Evolutionary conservation across 1,140 invertebrate genomes (phyloP).

Genomic region (Drosophila littoralis): DNA sequence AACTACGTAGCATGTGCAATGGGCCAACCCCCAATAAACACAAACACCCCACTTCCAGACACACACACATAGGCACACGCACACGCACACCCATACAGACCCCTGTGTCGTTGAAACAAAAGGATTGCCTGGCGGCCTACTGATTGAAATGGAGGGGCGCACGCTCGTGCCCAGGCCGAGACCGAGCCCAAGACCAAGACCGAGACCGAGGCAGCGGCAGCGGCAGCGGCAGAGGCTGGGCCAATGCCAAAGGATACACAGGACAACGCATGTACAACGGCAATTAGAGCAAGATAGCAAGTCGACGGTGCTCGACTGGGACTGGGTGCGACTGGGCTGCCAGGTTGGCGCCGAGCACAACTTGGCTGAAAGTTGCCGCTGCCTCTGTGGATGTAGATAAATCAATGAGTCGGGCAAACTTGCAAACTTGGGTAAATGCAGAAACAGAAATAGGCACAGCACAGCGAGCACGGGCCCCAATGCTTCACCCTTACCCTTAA

Average conservation of each 20-base stretch:
- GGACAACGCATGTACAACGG: slow-evolving; percentile 46
- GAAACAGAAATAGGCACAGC: not conserved
- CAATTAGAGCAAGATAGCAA: slow-evolving; percentile 73
- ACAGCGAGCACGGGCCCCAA: no score
- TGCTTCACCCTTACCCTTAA: no score
- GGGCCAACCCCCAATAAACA: slow-evolving; percentile 30
- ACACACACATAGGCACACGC: not conserved
- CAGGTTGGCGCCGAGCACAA: not conserved
- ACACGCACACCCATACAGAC: not conserved
- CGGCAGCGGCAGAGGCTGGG: not conserved
- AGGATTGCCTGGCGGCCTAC: slow-evolving; percentile 42
- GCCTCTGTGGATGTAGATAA: slow-evolving; percentile 7
- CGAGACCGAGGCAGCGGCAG: no score
- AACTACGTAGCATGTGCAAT: slow-evolving; percentile 47
- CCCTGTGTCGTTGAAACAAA: slow-evolving; percentile 43
- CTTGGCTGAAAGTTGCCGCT: slow-evolving; percentile 1
- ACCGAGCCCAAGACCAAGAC: not conserved
- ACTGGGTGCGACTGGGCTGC: not conserved
- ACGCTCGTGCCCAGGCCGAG: slow-evolving; percentile 2
- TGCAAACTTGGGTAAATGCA: not conserved
- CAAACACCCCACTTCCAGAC: slow-evolving; percentile 20
- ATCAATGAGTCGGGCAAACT: slow-evolving; percentile 4
- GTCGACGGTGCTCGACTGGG: no score
- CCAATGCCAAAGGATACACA: slow-evolving; percentile 16
- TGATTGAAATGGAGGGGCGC: slow-evolving; percentile 18